A percentile compares a stretch with the other conserved stretches of the same genome.
Conservation (phyloP, 1,140 invertebrate genomes). For the Copidosoma floridanum region DNA sequence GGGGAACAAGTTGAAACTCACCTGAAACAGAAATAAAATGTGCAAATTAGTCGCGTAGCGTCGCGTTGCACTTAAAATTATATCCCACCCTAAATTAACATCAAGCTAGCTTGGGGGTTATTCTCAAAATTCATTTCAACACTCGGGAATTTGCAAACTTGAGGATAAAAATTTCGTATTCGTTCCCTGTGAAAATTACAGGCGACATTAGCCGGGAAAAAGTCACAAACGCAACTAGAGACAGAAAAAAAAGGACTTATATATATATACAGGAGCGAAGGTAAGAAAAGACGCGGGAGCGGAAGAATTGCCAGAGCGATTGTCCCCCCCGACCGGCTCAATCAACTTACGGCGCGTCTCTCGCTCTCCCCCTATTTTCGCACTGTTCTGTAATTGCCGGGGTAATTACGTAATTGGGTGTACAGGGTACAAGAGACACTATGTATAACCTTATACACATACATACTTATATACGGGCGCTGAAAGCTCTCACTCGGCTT, state of each 20-base stretch:
- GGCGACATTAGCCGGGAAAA: no score
- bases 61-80: no score
- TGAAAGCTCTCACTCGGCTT: not conserved
- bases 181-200: no score
- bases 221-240: no score
- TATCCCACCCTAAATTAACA: no score
- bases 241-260: not conserved
- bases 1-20: no score
- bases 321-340: not conserved
- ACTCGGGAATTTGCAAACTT: no score
- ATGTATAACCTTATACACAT: not conserved
- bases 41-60: no score
- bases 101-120: no score
- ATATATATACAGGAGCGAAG: no score
- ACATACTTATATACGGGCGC: not conserved
- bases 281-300: not conserved
- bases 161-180: no score
- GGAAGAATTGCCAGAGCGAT: not conserved
- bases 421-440: not conserved
- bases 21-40: constrained; percentile 4
- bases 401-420: constrained; percentile 21
- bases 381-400: constrained; percentile 12
- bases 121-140: no score
- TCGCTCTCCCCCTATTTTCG: not conserved
- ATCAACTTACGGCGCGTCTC: constrained; percentile 5